Evolutionary conservation across 2,888 invertebrate species (phyloP).

Genomic region (Eudasyphora cyanicolor): DNA sequence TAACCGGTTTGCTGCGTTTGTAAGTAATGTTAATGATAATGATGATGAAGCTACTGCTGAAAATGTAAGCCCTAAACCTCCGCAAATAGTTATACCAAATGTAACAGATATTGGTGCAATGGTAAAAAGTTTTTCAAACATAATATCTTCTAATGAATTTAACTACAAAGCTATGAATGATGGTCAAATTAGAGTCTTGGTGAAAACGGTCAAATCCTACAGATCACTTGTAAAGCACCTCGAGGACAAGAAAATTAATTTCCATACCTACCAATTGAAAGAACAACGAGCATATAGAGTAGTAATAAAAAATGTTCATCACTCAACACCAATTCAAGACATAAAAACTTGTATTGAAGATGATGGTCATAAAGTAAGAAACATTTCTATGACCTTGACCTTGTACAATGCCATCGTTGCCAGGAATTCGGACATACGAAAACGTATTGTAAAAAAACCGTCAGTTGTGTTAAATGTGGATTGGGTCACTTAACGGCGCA

Average conservation of each 20-base stretch:
- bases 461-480: constrained; percentile 32
- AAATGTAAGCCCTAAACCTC: no score
- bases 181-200: background rate
- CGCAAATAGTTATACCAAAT: no score
- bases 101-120: background rate
- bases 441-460: constrained; percentile 41
- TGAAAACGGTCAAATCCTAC: background rate
- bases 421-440: constrained; percentile 52
- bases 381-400: background rate
- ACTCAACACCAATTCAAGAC: background rate
- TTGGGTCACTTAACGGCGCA: background rate
- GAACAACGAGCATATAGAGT: background rate
- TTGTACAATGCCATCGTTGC: constrained; percentile 49
- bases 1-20: no score
- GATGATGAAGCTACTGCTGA: no score
- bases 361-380: background rate
- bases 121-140: background rate
- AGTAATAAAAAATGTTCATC: background rate
- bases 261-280: background rate
- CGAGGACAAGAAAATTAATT: background rate
- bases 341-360: background rate
- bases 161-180: background rate
- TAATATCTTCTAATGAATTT: background rate
- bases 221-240: background rate
- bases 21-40: no score